phyloP scores from a whole-genome alignment of 2,113 vertebrate genomes.

The Limanda limanda region DNA sequence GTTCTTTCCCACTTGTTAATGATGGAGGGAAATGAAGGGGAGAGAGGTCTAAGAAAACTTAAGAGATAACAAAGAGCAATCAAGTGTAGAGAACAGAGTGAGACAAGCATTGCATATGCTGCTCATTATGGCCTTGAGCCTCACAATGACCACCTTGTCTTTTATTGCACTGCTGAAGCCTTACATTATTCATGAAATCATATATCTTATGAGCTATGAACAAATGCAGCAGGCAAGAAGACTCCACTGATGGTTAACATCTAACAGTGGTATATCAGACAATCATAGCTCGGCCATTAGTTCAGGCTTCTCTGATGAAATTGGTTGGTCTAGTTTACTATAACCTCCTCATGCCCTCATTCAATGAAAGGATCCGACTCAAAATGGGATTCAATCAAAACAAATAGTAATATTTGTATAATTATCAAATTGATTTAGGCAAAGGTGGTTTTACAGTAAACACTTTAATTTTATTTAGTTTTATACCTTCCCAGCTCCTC shows the following conservation, averaged over 20 bases:
- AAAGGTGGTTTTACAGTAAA: no score
- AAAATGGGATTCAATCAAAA: no score
- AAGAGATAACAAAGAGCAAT: conserved; percentile 12
- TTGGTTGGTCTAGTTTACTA: no score
- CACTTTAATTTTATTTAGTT: no score
- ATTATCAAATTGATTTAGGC: no score
- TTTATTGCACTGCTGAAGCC: neutral
- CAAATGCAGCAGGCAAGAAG: neutral
- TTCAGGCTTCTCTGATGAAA: no score
- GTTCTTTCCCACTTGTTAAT: neutral
- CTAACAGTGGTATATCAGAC: no score
- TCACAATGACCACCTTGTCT: neutral
- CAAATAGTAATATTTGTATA: no score
- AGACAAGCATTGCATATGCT: neutral
- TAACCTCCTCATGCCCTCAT: no score
- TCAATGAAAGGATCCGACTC: no score
- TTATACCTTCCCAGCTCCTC: no score
- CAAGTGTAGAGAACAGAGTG: neutral
- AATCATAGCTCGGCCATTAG: no score
- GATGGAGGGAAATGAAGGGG: conserved; percentile 25
- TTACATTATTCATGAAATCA: conserved; percentile 1
- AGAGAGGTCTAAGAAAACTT: neutral
- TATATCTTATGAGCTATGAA: conserved; percentile 9
- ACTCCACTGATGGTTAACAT: neutral
- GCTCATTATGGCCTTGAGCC: neutral